Percentiles rank a stretch among this genome's conserved stretches.
Conservation (phyloP, 1,140 invertebrate genomes). For the Dendroctonus ponderosae region DNA sequence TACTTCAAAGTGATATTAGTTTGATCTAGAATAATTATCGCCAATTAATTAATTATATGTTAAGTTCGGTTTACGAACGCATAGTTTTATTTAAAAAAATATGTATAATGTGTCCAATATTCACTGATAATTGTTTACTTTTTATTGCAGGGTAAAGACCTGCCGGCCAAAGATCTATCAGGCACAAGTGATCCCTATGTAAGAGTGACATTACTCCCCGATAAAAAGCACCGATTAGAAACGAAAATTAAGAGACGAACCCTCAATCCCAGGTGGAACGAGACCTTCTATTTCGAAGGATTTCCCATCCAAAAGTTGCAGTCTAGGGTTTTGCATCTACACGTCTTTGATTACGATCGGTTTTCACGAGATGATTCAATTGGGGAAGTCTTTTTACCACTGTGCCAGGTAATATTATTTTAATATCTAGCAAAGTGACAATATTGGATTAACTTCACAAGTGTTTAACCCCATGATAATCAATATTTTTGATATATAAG, state of each 20-base stretch:
- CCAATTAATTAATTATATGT: too few relatives aligned
- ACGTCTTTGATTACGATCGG: slow-evolving; percentile 94
- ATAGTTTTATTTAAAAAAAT: slow-evolving; percentile 1
- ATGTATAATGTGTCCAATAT: not conserved
- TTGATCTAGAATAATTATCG: too few relatives aligned
- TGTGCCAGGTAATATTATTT: slow-evolving; percentile 74
- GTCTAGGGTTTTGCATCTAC: slow-evolving; percentile 86
- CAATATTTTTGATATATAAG: too few relatives aligned
- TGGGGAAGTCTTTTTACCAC: slow-evolving; percentile 90
- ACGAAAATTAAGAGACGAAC: slow-evolving; percentile 96
- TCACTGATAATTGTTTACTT: not conserved
- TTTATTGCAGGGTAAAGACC: slow-evolving; percentile 76
- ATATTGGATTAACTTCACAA: too few relatives aligned
- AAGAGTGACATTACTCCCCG: slow-evolving; percentile 87
- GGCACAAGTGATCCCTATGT: slow-evolving; percentile 94
- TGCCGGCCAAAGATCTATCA: slow-evolving; percentile 91
- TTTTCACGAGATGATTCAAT: slow-evolving; percentile 94
- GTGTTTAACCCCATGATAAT: too few relatives aligned
- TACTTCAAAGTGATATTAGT: too few relatives aligned
- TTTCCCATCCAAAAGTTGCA: slow-evolving; percentile 92
- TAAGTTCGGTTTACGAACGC: not conserved
- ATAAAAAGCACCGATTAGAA: slow-evolving; percentile 94
- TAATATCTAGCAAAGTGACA: too few relatives aligned
- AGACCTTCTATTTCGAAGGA: slow-evolving; percentile 97
- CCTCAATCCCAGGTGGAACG: slow-evolving; percentile 95